phyloP scores from a whole-genome alignment of 2,113 vertebrate genomes.

The Chaenocephalus aceratus region DNA sequence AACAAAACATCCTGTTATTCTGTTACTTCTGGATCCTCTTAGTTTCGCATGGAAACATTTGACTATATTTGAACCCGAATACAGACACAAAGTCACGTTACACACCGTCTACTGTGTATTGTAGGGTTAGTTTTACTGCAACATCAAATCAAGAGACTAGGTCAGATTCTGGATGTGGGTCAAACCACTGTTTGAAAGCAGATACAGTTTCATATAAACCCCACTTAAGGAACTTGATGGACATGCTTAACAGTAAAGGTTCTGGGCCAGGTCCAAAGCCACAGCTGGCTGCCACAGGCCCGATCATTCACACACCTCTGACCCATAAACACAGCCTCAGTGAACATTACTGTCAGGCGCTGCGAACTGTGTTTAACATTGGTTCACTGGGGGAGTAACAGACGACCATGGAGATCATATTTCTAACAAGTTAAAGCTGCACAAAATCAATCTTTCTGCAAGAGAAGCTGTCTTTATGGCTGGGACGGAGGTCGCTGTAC shows the following conservation, averaged over 20 bases:
- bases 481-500: constrained; percentile 6
- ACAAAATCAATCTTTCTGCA: constrained; percentile 40
- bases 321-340: constrained; percentile 70
- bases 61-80: constrained; percentile 1
- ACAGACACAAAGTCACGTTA: constrained; percentile 17
- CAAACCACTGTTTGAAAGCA: constrained; percentile 66
- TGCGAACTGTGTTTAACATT: constrained; percentile 76
- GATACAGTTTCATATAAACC: constrained; percentile 64
- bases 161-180: constrained; percentile 51
- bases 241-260: constrained; percentile 61
- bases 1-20: constrained; percentile 9
- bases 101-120: constrained; percentile 7
- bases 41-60: constrained; percentile 10
- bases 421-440: constrained; percentile 52
- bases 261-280: constrained; percentile 68
- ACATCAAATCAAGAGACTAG: constrained; percentile 42
- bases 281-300: constrained; percentile 67
- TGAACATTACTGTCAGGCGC: constrained; percentile 70
- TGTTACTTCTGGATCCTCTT: neutral
- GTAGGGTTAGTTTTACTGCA: constrained; percentile 27
- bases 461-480: constrained; percentile 20
- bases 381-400: constrained; percentile 68
- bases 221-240: constrained; percentile 61
- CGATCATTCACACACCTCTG: constrained; percentile 73
- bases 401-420: constrained; percentile 51